Evolutionary conservation across 2,113 vertebrate species (phyloP).

Genomic region (Anser cygnoides): DNA sequence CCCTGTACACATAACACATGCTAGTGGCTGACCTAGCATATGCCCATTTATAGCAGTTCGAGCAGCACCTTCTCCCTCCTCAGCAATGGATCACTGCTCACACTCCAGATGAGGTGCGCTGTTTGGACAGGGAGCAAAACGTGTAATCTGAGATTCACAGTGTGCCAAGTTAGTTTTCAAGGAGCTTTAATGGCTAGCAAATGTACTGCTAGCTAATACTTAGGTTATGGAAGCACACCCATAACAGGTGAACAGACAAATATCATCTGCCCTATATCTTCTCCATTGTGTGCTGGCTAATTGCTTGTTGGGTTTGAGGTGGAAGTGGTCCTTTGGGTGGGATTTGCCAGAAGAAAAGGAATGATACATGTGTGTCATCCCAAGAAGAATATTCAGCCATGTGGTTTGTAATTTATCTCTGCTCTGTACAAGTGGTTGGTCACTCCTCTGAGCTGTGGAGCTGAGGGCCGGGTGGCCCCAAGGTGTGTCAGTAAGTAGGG

Average conservation of each 20-base stretch:
- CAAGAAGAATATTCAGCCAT: not conserved
- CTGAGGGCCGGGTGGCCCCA: not conserved
- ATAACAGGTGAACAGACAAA: not conserved
- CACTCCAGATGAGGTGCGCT: not conserved
- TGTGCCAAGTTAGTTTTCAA: not conserved
- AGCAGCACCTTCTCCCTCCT: not conserved
- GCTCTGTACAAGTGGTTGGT: not conserved
- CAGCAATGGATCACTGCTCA: not conserved
- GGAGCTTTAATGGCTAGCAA: not conserved
- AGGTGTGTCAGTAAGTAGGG: not conserved
- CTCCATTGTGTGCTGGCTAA: not conserved
- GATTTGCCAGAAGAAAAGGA: not conserved
- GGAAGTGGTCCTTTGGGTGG: not conserved
- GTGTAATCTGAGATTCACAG: not conserved
- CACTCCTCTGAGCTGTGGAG: not conserved
- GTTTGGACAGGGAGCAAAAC: not conserved
- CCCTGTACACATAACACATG: not conserved
- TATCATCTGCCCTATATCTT: not conserved
- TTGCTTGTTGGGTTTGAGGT: not conserved
- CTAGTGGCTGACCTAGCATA: not conserved
- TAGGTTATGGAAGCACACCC: not conserved
- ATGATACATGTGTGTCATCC: not conserved
- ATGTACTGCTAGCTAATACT: not conserved
- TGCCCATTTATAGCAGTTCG: constrained; percentile 26
- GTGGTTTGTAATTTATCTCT: not conserved